phyloP scores from a whole-genome alignment of 92 coral and sea anemone genomes.

The Zoanthus gigantus region DNA sequence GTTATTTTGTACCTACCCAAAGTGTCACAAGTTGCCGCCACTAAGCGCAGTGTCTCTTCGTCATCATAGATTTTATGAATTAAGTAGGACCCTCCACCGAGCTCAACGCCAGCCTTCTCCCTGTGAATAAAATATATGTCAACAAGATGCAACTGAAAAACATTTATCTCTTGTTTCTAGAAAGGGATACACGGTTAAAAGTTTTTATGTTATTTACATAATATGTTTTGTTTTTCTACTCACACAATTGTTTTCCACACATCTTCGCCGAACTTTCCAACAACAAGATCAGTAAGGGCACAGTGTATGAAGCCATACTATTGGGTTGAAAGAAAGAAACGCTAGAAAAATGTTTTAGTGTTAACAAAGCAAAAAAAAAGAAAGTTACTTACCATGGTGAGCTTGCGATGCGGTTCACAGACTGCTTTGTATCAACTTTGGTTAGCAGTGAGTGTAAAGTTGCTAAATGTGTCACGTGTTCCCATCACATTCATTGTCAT shows the following conservation, averaged over 20 bases:
- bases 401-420: background rate
- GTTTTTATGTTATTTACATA: background rate
- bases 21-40: slow-evolving; percentile 89
- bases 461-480: slow-evolving; percentile 33
- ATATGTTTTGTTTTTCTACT: slow-evolving; percentile 44
- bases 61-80: slow-evolving; percentile 96
- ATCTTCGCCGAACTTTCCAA: slow-evolving; percentile 95
- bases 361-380: background rate
- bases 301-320: slow-evolving; percentile 99
- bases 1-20: slow-evolving; percentile 64
- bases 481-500: background rate
- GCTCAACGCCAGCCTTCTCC: slow-evolving; percentile 94
- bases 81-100: slow-evolving; percentile 96
- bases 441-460: background rate
- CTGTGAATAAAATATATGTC: slow-evolving; percentile 57
- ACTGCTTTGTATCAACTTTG: background rate
- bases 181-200: slow-evolving; percentile 3
- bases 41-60: slow-evolving; percentile 82
- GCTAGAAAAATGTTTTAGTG: background rate
- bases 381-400: background rate
- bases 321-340: slow-evolving; percentile 22
- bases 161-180: background rate
- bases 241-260: slow-evolving; percentile 92
- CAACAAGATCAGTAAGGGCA: slow-evolving; percentile 92
- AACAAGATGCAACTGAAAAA: slow-evolving; percentile 44